Base-by-base conservation (phyloP, 1,140 invertebrate species). In the Mylabris phalerata region DNA sequence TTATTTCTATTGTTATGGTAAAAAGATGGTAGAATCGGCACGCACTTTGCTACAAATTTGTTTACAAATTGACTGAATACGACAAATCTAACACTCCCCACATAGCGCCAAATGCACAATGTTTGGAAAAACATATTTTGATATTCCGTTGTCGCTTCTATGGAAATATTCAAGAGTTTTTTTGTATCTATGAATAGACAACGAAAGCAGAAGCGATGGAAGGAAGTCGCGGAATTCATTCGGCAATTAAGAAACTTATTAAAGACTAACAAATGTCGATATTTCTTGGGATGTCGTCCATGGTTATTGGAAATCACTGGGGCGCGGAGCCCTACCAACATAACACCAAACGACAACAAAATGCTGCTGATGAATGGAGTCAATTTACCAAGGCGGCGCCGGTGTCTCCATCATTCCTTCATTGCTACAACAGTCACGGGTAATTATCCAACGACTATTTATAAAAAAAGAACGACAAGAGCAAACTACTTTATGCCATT, bases 1-100 rank as follows among this genome's bases (percentile, higher is more conserved):
- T 67, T 64, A 61, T 59, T 48, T 51, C 64, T 42, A 67, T 67
- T 67, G 65, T 67, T 54, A 67, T 67, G 65, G 60, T 63, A 42
- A 67, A 66, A 65, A 66, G 57, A 42, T 50, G 27, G 41, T 46
- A 46, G 64, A 63, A 66, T 66, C 62, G 59, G 55, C 64, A 66
- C 64, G 61, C 64, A 63, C 59, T 63, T 61, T 61, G 54, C 48
- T 47, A 48, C 52, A 55, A 55, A 55, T 55, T 45, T 55, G 51
- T 46, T 55, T 46, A 46, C 51, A 55, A 55, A 45, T 42, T 55
- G 43, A 44, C 51, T 55, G 51, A 19, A 19, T 19, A 19, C 19
- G 19, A 19, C 19, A 19, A 19, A 19, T 19, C 19, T 19, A 19
- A 19, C 19, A 19, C 19, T 19, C 19, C 19, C 19, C 19, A 19